Evolutionary conservation across 1,140 invertebrate genomes (phyloP), one percentile per base, ranked within the genome.

Genomic region (Fopius arisanus): DNA sequence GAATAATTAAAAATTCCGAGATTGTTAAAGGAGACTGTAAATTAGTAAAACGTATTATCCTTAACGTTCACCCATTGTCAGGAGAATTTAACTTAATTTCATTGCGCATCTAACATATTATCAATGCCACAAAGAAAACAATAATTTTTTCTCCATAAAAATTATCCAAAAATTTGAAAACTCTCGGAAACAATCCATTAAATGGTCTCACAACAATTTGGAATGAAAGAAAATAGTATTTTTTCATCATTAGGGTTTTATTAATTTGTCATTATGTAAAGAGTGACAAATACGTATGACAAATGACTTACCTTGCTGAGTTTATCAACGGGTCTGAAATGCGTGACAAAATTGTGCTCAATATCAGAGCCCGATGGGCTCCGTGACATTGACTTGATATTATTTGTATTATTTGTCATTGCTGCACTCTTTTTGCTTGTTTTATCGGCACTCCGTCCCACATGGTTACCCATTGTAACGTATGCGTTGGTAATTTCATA

Each of bases 301-400:
- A 48, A n/a, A 48, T 31, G 43, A 28, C 3, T 69, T 48, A 73
- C 72, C 63, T 73, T 73, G 66, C 41, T 73, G 23, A 73, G 33
- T 63, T 73, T 73, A 67, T 73, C 72, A 21, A 73, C 63, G 33
- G 72, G 72, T 26, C 26, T 37, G 31, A 73, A 73, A 59, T 73
- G 66, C 33, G 72, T 73, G n/a, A 68, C 66, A 40, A 73, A 73
- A 68, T 73, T 68, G 31, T 67, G 43, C 51, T 73, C 72, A 1
- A 68, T 59, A 59, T 68, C 72, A 63, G 29, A 28, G 54, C 41
- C 66, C 9, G 72, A 73, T 37, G 66, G 26, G 48, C 28, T 73
- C 2, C 72, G 31, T 14, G 66, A 68, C 21, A 73, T 67, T 19
- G 72, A 51, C 26, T 67, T 67, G 51, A 43, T 9, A 51, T 19